These are phyloP conservation scores for Microcebus lehilahytsara DNA, from an alignment of 2,113 vertebrate genomes.

Conservation along the genomic window DNA sequence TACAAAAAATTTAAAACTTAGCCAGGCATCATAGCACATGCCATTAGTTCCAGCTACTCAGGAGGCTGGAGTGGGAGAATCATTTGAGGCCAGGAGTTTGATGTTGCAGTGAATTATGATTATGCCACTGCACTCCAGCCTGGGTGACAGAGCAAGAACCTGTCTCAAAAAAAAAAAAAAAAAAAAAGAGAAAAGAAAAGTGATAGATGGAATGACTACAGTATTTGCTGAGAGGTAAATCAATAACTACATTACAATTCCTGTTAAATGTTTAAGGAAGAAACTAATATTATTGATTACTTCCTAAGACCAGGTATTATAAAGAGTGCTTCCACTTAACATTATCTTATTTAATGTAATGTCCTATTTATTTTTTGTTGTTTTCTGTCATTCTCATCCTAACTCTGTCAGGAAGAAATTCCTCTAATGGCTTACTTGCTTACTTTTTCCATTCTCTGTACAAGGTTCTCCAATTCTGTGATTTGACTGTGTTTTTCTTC, in stretches of 20 bases:
- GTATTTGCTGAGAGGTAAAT: background rate
- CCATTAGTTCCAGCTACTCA: no score
- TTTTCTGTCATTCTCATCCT: background rate
- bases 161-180: no score
- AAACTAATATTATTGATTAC: background rate
- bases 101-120: no score
- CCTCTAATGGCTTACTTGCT: constrained; percentile 61
- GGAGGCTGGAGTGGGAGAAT: no score
- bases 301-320: background rate
- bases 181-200: no score
- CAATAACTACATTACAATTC: background rate
- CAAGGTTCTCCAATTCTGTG: constrained; percentile 75
- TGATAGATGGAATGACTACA: background rate
- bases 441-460: constrained; percentile 85
- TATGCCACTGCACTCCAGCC: no score
- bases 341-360: background rate
- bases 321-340: background rate
- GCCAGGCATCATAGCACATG: no score
- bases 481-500: constrained; percentile 71
- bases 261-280: background rate
- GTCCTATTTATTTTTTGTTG: background rate
- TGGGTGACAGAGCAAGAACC: no score
- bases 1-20: no score
- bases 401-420: background rate
- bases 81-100: no score